Percentiles rank a stretch among this genome's conserved stretches.
Conservation (phyloP, 2,888 invertebrate species). For the Cylloceria caligata region DNA sequence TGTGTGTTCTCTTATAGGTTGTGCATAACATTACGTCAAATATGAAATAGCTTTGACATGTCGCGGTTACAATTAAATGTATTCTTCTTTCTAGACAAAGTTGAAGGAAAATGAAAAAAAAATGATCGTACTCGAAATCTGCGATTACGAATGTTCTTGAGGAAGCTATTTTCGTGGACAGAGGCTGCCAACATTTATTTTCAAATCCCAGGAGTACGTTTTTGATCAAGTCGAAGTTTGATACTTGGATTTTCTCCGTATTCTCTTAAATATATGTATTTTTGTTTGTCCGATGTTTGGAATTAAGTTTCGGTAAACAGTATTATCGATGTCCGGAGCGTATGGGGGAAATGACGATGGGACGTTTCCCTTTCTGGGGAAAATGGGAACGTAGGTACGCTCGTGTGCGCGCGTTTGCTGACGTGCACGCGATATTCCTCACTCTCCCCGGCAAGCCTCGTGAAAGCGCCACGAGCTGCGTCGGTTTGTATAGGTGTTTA, state of each 20-base stretch:
- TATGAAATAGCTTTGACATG: not conserved
- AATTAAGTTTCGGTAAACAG: slow-evolving; percentile 38
- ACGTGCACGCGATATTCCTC: slow-evolving; percentile 70
- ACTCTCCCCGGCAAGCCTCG: slow-evolving; percentile 30
- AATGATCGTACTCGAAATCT: too few relatives aligned
- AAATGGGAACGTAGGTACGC: slow-evolving; percentile 32
- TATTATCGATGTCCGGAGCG: slow-evolving; percentile 51
- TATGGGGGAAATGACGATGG: slow-evolving; percentile 32
- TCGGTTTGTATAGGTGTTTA: slow-evolving; percentile 31
- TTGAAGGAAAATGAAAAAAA: too few relatives aligned
- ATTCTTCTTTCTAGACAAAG: too few relatives aligned
- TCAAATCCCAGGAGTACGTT: not conserved
- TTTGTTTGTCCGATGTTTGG: slow-evolving; percentile 33
- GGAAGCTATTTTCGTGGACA: not conserved
- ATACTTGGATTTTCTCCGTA: slow-evolving; percentile 9
- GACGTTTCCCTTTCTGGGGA: slow-evolving; percentile 58
- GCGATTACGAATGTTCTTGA: too few relatives aligned
- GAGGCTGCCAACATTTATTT: not conserved
- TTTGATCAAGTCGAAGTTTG: slow-evolving; percentile 14
- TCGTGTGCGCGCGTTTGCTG: slow-evolving; percentile 57
- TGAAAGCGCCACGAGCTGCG: slow-evolving; percentile 28
- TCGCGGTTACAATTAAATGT: too few relatives aligned
- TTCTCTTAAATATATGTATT: slow-evolving; percentile 13
- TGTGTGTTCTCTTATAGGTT: not conserved
- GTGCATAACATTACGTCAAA: not conserved